Conservation (phyloP, 2,113 vertebrate species). For the Ailurus styani region DNA sequence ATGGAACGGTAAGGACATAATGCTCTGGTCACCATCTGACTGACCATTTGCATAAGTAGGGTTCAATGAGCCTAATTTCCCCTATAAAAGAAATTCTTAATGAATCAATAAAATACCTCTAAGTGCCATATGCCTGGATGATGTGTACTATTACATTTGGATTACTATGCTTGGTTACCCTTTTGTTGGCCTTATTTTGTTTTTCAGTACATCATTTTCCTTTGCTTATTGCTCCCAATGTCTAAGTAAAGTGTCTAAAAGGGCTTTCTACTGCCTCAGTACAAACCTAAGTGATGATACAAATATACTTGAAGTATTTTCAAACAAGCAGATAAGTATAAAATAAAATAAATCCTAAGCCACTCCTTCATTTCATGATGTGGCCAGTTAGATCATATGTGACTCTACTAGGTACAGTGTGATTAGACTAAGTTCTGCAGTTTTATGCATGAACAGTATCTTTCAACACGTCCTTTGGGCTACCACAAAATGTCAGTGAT, state of each 20-base stretch:
- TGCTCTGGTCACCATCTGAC: not conserved
- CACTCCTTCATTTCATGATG: not conserved
- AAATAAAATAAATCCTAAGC: not conserved
- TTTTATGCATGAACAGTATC: not conserved
- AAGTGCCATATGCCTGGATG: not conserved
- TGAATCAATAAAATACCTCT: not conserved
- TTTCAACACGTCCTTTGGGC: conserved; percentile 7
- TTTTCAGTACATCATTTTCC: not conserved
- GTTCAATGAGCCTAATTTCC: not conserved
- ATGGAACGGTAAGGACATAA: not conserved
- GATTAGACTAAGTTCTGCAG: conserved; percentile 26
- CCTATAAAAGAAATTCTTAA: not conserved
- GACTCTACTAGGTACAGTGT: not conserved
- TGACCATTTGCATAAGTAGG: not conserved
- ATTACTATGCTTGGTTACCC: not conserved
- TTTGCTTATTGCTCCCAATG: not conserved
- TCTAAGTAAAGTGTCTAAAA: not conserved
- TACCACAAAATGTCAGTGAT: conserved; percentile 55
- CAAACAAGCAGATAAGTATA: not conserved
- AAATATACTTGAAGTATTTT: not conserved
- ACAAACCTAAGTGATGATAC: not conserved
- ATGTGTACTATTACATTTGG: not conserved
- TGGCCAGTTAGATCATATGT: not conserved
- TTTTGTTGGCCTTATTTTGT: not conserved
- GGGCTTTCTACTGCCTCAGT: not conserved